A percentile compares a stretch with the other conserved stretches of the same genome.
Conservation (phyloP, 92 coral and sea anemone species). For the Bergia sp. region DNA sequence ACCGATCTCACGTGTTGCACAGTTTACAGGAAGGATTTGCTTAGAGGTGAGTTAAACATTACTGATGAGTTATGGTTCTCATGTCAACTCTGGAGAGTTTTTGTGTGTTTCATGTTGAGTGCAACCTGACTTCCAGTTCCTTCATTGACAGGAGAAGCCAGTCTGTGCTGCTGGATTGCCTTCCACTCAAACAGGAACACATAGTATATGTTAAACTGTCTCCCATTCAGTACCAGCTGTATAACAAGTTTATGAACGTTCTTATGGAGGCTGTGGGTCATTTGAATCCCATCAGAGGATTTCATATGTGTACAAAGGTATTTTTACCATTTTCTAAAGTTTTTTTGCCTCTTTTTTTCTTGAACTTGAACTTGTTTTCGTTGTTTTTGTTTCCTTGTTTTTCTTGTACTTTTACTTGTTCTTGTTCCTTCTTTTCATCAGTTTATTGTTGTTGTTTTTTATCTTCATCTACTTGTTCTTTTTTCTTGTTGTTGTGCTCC, state of each 20-base stretch:
- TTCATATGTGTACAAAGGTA: constrained; percentile 93
- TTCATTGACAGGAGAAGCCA: constrained; percentile 84
- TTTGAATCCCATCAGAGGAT: constrained; percentile 89
- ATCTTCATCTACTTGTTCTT: no score
- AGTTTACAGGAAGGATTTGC: constrained; percentile 90
- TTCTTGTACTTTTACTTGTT: no score
- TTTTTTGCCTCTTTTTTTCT: neutral
- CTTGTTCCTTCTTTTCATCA: no score
- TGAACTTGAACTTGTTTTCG: no score
- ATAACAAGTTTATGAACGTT: constrained; percentile 69
- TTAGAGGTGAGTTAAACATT: constrained; percentile 66
- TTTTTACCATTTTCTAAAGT: neutral
- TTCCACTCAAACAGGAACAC: constrained; percentile 87
- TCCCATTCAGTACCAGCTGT: constrained; percentile 75
- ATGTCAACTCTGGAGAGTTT: neutral
- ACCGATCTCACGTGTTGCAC: constrained; percentile 88
- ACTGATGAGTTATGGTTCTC: neutral
- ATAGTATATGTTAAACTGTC: constrained; percentile 82
- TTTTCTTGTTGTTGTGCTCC: no score
- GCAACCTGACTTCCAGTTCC: neutral
- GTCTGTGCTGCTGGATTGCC: constrained; percentile 72
- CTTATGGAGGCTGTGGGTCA: constrained; percentile 75
- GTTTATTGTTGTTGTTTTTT: no score
- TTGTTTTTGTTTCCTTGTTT: no score
- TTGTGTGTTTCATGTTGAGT: neutral